phyloP scores from a whole-genome alignment of 2,888 invertebrate genomes.

The Acleris laterana region DNA sequence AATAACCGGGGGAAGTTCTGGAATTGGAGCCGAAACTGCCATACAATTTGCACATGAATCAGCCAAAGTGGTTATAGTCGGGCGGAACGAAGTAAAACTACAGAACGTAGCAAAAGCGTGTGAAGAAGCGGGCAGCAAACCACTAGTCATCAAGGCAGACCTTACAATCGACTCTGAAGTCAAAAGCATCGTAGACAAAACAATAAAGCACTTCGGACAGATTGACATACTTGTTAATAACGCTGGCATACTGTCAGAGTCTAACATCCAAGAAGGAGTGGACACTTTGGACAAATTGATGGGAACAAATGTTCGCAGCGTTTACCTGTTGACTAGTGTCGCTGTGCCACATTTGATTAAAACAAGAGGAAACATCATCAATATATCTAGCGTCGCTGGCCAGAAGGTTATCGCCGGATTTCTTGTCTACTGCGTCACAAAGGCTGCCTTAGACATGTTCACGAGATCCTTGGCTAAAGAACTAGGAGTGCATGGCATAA shows the following conservation, averaged over 20 bases:
- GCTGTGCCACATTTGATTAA: slow-evolving; percentile 90
- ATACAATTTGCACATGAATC: slow-evolving; percentile 59
- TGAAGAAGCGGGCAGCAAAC: slow-evolving; percentile 53
- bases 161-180: slow-evolving; percentile 60
- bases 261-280: slow-evolving; percentile 53
- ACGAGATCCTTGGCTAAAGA: slow-evolving; percentile 92
- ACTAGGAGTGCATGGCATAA: slow-evolving; percentile 86
- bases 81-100: slow-evolving; percentile 63
- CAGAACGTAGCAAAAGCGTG: slow-evolving; percentile 57
- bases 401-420: slow-evolving; percentile 90
- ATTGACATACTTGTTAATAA: slow-evolving; percentile 90
- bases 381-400: slow-evolving; percentile 93
- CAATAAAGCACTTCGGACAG: slow-evolving; percentile 53
- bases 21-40: slow-evolving; percentile 70
- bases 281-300: slow-evolving; percentile 91
- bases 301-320: slow-evolving; percentile 89
- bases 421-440: slow-evolving; percentile 92
- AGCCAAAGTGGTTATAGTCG: slow-evolving; percentile 61
- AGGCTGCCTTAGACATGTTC: slow-evolving; percentile 93
- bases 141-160: slow-evolving; percentile 62
- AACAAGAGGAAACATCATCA: slow-evolving; percentile 90
- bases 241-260: slow-evolving; percentile 67
- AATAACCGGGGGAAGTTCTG: slow-evolving; percentile 72
- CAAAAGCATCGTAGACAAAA: slow-evolving; percentile 57
- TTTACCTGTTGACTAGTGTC: slow-evolving; percentile 88